Base-by-base conservation (phyloP, 2,888 invertebrate genomes). In the Rutpela maculata region DNA sequence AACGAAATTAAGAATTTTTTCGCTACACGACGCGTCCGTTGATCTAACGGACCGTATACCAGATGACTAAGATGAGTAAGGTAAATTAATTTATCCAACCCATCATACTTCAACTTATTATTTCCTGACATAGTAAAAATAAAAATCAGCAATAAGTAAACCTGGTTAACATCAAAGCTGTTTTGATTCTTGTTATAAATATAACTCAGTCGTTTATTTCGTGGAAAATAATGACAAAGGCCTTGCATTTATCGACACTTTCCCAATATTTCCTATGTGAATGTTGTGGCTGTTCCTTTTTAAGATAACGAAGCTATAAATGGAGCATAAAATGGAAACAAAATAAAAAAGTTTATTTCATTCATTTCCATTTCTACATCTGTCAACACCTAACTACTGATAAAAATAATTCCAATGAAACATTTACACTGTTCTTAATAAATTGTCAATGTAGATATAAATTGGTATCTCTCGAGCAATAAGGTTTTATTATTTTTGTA, bases 301-400 rank as follows among this genome's bases (percentile, higher is more conserved):
- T 15, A 31, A 26, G 62, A 62, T 62, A 62, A 62, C 62, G 62
- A 62, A 26, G 35, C 31, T 31, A 62, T 62, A 62, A 62, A 62
- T 62, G 62, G n/a, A 31, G 26, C 35, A 62, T n/a, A 59, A 19
- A 1, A 57, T 11, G 1, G 43, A 43, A 43, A 35, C 0, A 12
- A 43, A 43, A 43, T 43, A 15, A 43, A 43, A 12, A 12, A 43
- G 31, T 15, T 43, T 43, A 7, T 43, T 43, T 43, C 43, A 12
- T 43, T 12, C 43, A 43, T 43, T 43, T 43, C 43, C 43, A 43
- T 43, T 43, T 4, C 7, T 43, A 43, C 43, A 12, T 0, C 43
- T 43, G 43, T 43, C 43, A 43, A 12, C 15, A 12, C 1, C 38
- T 43, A 43, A 43, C 11, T 4, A 15, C 15, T 43, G 43, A 43